Conservation (phyloP, 2,113 vertebrate genomes). For the Redunca redunca region DNA sequence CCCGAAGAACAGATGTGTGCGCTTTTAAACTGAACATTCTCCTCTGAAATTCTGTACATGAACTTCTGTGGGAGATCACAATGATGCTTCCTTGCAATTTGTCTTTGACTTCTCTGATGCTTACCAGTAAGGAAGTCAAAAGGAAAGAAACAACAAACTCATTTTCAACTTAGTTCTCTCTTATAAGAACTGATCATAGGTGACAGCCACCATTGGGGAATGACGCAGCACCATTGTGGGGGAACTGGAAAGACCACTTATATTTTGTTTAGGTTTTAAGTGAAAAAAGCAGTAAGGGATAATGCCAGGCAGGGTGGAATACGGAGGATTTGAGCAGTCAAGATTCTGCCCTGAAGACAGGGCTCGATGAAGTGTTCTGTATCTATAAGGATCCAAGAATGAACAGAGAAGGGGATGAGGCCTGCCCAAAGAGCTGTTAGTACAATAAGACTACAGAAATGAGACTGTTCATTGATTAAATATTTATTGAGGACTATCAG, state of each 20-base stretch:
- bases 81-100: not conserved
- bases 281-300: not conserved
- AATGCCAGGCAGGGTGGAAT: accelerated
- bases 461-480: not conserved
- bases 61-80: not conserved
- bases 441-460: not conserved
- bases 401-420: not conserved
- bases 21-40: not conserved
- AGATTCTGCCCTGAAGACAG: not conserved
- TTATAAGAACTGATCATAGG: not conserved
- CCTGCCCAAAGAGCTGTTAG: not conserved
- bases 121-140: not conserved
- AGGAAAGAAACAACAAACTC: not conserved
- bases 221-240: not conserved
- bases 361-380: not conserved
- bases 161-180: not conserved
- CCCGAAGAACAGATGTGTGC: accelerated
- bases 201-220: not conserved
- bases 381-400: not conserved
- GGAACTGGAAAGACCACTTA: not conserved
- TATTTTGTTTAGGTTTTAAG: not conserved
- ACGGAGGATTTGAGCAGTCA: not conserved
- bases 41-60: not conserved
- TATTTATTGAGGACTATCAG: not conserved
- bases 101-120: not conserved